Evolutionary conservation across 1,140 invertebrate species (phyloP), one percentile per base, ranked within the genome.

Genomic region (honey bee (Apis mellifera)): DNA sequence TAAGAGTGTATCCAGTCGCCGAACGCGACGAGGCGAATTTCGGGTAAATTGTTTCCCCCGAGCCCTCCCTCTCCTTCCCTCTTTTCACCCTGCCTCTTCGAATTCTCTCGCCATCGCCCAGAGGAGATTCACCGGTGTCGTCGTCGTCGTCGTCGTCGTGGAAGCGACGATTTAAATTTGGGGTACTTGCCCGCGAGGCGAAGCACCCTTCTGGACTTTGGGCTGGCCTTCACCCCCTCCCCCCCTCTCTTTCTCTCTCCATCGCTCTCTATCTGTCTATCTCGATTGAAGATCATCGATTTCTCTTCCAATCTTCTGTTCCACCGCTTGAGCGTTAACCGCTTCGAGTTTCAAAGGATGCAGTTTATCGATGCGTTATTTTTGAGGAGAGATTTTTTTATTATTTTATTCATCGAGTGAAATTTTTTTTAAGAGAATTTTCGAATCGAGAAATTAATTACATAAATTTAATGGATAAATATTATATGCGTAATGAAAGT

Each of bases 11-110:
- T 90, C 88, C 89, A 91, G 90, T 91, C 86, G 89, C 88, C 85
- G 89, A 91, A 91, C 87, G 89, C 88, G 91, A 90, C 91, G 91
- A 92, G 90, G 91, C 88, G 89, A 92, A 92, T 92, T 92, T 92
- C 89, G 91, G 84, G 80, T 90, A 92, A 92, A 92, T 92, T 92
- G 91, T 92, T 92, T 92, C 91, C 90, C 87, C 89, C 84, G 85
- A 79, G 79, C 82, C 84, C 84, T 65, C 83, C 65, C 26, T 60
- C 68, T 69, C 57, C 13, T 19, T 65, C 59, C 71, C 60, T 74
- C 78, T 79, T 82, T 69, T 83, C 78, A 60, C 68, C 66, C 72
- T 66, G 68, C 23, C 85, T 86, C 82, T 77, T 86, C 59, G 77
- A 52, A 65, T 74, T 74, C 86, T 87, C 64, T 83, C 71, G 78